These are phyloP conservation scores for Tetramorium bicarinatum DNA, from an alignment of 2,888 invertebrate genomes.

Conservation along the genomic window DNA sequence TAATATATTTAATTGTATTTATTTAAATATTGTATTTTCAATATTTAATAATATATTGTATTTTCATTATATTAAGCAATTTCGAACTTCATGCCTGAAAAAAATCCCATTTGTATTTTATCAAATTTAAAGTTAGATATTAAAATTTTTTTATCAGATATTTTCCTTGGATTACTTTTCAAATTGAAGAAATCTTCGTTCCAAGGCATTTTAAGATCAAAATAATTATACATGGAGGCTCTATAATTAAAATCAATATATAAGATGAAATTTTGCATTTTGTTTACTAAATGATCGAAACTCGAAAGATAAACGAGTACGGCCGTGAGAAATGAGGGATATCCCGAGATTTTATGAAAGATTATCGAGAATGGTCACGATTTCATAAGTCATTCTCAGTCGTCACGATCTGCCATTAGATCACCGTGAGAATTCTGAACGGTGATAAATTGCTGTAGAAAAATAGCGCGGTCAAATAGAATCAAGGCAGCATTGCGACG, in stretches of 20 bases:
- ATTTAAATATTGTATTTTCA: no score
- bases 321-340: neutral
- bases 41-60: neutral
- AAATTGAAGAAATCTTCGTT: neutral
- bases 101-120: neutral
- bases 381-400: neutral
- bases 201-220: neutral
- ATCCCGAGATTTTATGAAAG: neutral
- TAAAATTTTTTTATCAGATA: neutral
- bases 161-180: neutral
- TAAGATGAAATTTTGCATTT: neutral
- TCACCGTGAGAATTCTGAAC: constrained; percentile 3
- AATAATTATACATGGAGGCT: neutral
- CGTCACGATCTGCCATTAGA: neutral
- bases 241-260: neutral
- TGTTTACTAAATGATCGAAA: neutral
- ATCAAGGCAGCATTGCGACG: neutral
- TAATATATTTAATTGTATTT: no score
- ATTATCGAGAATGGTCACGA: neutral
- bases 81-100: neutral
- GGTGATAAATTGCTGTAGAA: neutral
- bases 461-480: neutral
- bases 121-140: neutral
- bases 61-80: neutral
- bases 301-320: neutral